Evolutionary conservation across 2,113 vertebrate genomes (phyloP).

Genomic region (Propithecus coquereli): DNA sequence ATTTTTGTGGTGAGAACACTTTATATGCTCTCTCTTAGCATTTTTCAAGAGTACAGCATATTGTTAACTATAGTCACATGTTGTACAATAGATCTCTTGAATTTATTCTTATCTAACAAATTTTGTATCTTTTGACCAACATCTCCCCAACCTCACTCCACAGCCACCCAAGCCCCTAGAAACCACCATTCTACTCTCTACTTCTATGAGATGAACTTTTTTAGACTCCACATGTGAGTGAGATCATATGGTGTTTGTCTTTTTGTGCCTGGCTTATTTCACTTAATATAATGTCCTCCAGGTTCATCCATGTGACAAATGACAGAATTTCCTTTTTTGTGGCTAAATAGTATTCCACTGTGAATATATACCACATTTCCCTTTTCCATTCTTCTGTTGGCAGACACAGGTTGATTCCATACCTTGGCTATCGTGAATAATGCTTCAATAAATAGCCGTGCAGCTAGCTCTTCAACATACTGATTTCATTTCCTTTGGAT

Average conservation of each 20-base stretch:
- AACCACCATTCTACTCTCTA: not conserved
- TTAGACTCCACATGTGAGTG: not conserved
- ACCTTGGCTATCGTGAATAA: not conserved
- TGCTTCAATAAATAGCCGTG: not conserved
- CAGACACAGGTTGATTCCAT: not conserved
- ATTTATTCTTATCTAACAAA: not conserved
- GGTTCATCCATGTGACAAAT: not conserved
- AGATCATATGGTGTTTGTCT: not conserved
- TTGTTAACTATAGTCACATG: not conserved
- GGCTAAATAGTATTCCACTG: not conserved
- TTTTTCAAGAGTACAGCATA: not conserved
- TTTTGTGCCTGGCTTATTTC: not conserved
- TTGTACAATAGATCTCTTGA: not conserved
- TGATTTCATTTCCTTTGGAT: not conserved
- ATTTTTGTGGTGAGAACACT: not conserved
- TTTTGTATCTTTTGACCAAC: not conserved
- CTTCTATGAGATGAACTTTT: not conserved
- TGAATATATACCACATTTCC: not conserved
- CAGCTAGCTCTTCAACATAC: not conserved
- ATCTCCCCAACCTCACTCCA: not conserved
- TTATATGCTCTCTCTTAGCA: not conserved
- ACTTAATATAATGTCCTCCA: not conserved
- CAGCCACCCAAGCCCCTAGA: not conserved
- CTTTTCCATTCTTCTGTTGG: not conserved
- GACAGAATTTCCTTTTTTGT: not conserved